Base-by-base conservation (phyloP, 2,888 invertebrate species). In the Lutraria lutraria region DNA sequence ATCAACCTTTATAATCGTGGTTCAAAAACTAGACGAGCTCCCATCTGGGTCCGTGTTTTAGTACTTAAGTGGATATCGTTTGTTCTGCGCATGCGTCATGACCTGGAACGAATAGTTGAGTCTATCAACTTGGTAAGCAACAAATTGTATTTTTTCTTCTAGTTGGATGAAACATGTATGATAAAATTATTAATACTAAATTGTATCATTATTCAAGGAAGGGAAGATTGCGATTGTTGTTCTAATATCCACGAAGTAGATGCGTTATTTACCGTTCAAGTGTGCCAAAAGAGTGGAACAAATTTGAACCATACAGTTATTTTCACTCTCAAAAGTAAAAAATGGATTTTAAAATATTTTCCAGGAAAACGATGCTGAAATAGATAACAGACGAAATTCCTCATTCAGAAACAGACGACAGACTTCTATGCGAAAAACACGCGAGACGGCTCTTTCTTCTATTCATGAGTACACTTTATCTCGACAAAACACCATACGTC, bases 1-100 rank as follows among this genome's bases (percentile, higher is more conserved):
- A 97, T 97, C 83, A 97, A 97, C 95, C 96, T 97, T 88, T 97
- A 97, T 89, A 95, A 96, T 92, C 88, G 96, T 29, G 96, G 96
- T 29, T 92, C 94, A 21, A 96, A 96, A 89, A 95, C 95, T 16
- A 93, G 94, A 43, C 92, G 95, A 31, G 95, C 96, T 10, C 96
- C 96, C 19, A 76, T 86, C 25, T 96, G 96, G 96, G 89, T 96
- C 0, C 89, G 95, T 80, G 92, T 88, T 12, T 56, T 96, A n/a
- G 93, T 94, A 15, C 94, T 96, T 4, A 91, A 92, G 43, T 95
- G 95, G 94, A 83, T 96, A 63, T 95, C 95, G 52, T 89, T 87
- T 25, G 87, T 95, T 2, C 86, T 96, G 72, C 89, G 94, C 43
- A 94, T 96, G 92, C 92, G 93, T 52, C 95, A 95, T 88, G 95